Evolutionary conservation across 1,140 invertebrate species (phyloP), one percentile per base, ranked within the genome.

Genomic region (Camponotus pennsylvanicus): DNA sequence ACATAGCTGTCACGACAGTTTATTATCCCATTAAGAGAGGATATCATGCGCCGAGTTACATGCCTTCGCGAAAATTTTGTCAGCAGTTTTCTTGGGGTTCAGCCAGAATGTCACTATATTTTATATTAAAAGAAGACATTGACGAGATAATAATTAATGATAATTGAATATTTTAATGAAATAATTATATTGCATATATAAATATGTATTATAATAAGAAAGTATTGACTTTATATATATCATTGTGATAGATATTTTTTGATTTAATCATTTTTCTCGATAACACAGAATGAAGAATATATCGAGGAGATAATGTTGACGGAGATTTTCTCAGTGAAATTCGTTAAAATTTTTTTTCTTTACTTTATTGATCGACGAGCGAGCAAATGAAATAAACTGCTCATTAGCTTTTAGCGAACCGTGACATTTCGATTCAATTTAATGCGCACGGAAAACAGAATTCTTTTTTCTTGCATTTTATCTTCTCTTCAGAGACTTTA

Each of bases 81-180:
- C 90, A 91, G 90, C 90, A 86, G 82, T 89, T 90, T 89, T 80
- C 82, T 73, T 91, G 88, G 85, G 9, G 21, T 71, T 73, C 42
- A 37, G 90, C 88, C 90, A 91, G 73, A 76, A 49, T 71, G 63
- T 73, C 75, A 55, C 40, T 76, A 78, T 59, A 67, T 5, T 27
- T 27, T 27, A 13, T 80, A 80, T 18, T 27, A 49, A 75, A 15
- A 61, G 57, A 37, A 52, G 67, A 61, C 63, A 55, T 79, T 18
- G 55, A 73, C 52, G 32, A 15, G 55, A 75, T 75, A 83, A 11
- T n/a, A 18, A 13, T 61, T 73, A 40, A 82, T 82, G 11, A 61
- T 75, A 61, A 83, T 82, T 82, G 18, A 82, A 73, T 34, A n/a
- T 42, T 13, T 73, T 11, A 6, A 59, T 11, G 11, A 11, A 34